A percentile compares a stretch with the other conserved stretches of the same genome.
These are phyloP conservation scores for Andrena hattorfiana DNA, from an alignment of 2,888 invertebrate genomes.

Conservation along the genomic window DNA sequence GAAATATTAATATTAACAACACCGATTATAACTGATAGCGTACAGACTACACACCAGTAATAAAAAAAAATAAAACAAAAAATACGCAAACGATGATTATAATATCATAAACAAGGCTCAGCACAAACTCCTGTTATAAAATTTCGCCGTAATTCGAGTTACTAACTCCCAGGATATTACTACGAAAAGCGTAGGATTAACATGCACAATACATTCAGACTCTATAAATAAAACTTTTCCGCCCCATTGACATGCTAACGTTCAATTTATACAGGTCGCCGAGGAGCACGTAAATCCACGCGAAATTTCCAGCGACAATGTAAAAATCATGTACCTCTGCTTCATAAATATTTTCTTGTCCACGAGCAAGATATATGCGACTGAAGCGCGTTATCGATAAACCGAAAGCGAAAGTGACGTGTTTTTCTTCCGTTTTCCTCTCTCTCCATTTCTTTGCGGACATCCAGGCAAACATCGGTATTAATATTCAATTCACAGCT, in stretches of 20 bases:
- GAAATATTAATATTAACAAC: no score
- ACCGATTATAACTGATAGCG: no score
- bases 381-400: neutral
- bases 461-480: constrained; percentile 4
- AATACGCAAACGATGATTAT: no score
- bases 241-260: neutral
- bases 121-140: no score
- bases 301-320: neutral
- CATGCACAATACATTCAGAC: neutral
- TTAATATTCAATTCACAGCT: constrained; percentile 30
- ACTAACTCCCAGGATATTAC: no score
- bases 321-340: neutral
- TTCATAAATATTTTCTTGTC: neutral
- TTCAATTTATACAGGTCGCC: neutral
- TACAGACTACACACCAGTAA: no score
- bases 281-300: neutral
- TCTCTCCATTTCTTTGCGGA: neutral
- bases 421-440: neutral
- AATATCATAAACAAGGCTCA: no score
- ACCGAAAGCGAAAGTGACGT: neutral
- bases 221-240: neutral
- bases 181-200: no score
- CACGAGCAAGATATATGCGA: neutral
- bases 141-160: no score
- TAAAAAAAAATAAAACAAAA: no score